These are phyloP conservation scores for Harpalus rubripes DNA, from an alignment of 2,888 invertebrate species.

Conservation along the genomic window DNA sequence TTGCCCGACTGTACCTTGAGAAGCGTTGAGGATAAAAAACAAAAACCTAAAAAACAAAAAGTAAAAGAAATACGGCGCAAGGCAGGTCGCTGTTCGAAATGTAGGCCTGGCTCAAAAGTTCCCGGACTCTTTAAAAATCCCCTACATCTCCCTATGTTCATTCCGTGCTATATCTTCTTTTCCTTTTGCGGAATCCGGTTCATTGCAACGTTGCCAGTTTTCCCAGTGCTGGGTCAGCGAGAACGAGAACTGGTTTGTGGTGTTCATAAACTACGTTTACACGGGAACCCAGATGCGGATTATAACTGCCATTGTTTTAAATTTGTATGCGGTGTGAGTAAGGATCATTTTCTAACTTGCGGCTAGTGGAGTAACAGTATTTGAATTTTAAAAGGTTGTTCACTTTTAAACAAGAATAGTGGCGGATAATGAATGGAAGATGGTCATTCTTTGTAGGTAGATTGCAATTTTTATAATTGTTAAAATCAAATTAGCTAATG, in stretches of 20 bases:
- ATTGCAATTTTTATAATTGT: neutral
- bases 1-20: conserved; percentile 57
- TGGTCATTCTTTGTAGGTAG: neutral
- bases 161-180: neutral
- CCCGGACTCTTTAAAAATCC: conserved; percentile 9
- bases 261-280: conserved; percentile 56
- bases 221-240: conserved; percentile 20
- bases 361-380: neutral
- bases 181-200: neutral
- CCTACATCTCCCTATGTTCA: neutral
- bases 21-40: conserved; percentile 57
- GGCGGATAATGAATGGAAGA: neutral
- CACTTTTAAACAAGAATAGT: neutral
- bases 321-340: conserved; percentile 22
- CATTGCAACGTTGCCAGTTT: conserved; percentile 22
- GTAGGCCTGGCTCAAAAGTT: conserved; percentile 68
- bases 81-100: conserved; percentile 70
- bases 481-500: neutral
- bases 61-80: conserved; percentile 69
- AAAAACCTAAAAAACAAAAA: conserved; percentile 56
- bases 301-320: conserved; percentile 36
- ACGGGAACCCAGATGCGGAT: conserved; percentile 24
- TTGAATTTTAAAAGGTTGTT: conserved; percentile 17
- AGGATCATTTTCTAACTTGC: conserved; percentile 17
- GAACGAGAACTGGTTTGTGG: conserved; percentile 53